Evolutionary conservation across 1,140 invertebrate genomes (phyloP).

Genomic region (Frieseomelitta varia): DNA sequence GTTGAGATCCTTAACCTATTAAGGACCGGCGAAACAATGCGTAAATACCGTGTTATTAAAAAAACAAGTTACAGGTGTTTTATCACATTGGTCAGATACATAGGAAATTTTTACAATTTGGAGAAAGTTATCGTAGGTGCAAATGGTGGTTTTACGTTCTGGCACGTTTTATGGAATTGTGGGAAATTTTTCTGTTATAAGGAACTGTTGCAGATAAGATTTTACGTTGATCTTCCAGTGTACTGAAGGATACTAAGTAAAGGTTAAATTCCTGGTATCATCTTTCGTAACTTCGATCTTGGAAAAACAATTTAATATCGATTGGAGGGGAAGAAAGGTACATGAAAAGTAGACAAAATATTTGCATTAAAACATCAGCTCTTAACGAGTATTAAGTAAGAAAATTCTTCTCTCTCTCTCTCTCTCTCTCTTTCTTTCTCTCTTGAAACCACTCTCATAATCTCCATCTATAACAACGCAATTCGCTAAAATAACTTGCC

Average conservation of each 20-base stretch:
- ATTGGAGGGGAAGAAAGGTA: not conserved
- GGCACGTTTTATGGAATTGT: not conserved
- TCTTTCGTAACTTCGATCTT: too few relatives aligned
- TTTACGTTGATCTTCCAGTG: not conserved
- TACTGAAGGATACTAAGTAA: too few relatives aligned
- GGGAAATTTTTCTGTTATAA: not conserved
- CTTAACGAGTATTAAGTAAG: too few relatives aligned
- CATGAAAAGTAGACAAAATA: too few relatives aligned
- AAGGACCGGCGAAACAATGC: not conserved
- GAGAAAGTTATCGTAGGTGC: not conserved
- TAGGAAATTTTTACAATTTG: not conserved
- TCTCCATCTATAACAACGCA: too few relatives aligned
- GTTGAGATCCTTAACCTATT: not conserved
- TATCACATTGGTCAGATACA: too few relatives aligned
- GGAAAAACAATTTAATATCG: not conserved
- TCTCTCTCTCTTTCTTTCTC: too few relatives aligned
- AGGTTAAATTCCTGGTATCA: too few relatives aligned
- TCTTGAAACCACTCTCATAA: too few relatives aligned
- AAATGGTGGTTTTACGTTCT: not conserved
- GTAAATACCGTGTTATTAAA: not conserved
- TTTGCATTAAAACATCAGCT: too few relatives aligned
- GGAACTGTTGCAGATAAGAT: not conserved
- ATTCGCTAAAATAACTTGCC: too few relatives aligned
- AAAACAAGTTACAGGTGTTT: not conserved
- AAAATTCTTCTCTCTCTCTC: too few relatives aligned